Base-by-base conservation (phyloP, 2,797 vertebrate species). In the Lutra lutra region DNA sequence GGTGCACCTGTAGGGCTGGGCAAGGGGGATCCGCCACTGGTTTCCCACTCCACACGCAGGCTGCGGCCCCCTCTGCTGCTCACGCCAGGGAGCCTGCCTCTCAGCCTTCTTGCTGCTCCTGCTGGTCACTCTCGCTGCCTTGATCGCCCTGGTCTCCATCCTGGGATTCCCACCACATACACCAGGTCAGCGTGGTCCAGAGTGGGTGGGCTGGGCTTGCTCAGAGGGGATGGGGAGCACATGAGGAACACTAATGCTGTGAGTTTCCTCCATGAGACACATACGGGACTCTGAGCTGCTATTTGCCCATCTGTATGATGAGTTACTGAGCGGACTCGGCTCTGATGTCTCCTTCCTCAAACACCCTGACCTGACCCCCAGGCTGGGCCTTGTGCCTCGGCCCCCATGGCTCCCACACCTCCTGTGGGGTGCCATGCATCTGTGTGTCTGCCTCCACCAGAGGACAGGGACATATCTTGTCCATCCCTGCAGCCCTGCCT, bases 181-280 rank as follows among this genome's bases (percentile, higher is more conserved):
- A 0, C 98, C 98, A 98, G 99, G 99, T 99, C 84, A 97, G 98
- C 93, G 40, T 15, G 51, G 62, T 48, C 35, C 23, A 46, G 27
- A 64, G 35, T 35, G 66, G 20, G 32, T 17, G 38, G 79, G 25
- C 78, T 80, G 58, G 82, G 86, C 56, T 87, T 48, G 23, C 10
- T 32, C 29, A 86, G 86, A n/a, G 38, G 3, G 6, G 7, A 1
- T 12, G 43, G n/a, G 20, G 7, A 35, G 8, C 40, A 13, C 38
- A 54, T 2, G 23, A 48, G 48, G 58, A 64, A 6, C 3, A 29
- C 78, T 3, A 13, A 18, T 0, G 15, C 48, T 54, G 48, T 51
- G 38, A 70, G 38, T 15, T 94, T 84, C 56, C 14, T 35, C 1
- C 5, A 86, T 51, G 15, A 48, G 20, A 64, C 7, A 18, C 15